These are phyloP conservation scores for Tinea pellionella DNA, from an alignment of 2,888 invertebrate genomes.

Conservation along the genomic window DNA sequence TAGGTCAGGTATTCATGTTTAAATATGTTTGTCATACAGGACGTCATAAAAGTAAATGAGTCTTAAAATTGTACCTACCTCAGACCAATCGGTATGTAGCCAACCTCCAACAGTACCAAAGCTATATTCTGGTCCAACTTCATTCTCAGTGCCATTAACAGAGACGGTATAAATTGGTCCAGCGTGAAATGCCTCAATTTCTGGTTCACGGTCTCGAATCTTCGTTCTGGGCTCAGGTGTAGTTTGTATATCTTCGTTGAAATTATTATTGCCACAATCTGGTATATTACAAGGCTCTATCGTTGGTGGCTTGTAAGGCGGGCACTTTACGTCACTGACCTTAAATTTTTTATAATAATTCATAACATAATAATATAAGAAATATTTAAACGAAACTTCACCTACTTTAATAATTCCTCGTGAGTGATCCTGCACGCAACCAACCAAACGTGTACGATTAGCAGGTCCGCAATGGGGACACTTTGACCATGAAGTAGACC, in stretches of 20 bases:
- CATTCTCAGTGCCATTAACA: conserved; percentile 38
- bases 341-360: conserved; percentile 21
- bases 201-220: conserved; percentile 25
- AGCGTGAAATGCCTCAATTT: conserved; percentile 41
- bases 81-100: conserved; percentile 71
- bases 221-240: neutral
- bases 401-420: conserved; percentile 55
- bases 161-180: conserved; percentile 52
- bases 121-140: conserved; percentile 49
- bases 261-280: conserved; percentile 30
- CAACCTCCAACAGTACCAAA: conserved; percentile 54
- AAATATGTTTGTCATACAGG: neutral
- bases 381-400: neutral
- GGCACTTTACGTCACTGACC: conserved; percentile 55
- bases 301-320: conserved; percentile 38
- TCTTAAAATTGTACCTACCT: conserved; percentile 36
- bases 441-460: conserved; percentile 75
- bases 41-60: too few species aligned
- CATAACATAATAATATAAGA: neutral
- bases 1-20: neutral
- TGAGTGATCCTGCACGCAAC: conserved; percentile 75
- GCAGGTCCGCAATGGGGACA: conserved; percentile 87
- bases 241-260: conserved; percentile 16
- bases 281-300: conserved; percentile 45
- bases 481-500: conserved; percentile 78